These are phyloP conservation scores for Lacanobia wlatinum DNA, from an alignment of 2,888 invertebrate species.

Conservation along the genomic window DNA sequence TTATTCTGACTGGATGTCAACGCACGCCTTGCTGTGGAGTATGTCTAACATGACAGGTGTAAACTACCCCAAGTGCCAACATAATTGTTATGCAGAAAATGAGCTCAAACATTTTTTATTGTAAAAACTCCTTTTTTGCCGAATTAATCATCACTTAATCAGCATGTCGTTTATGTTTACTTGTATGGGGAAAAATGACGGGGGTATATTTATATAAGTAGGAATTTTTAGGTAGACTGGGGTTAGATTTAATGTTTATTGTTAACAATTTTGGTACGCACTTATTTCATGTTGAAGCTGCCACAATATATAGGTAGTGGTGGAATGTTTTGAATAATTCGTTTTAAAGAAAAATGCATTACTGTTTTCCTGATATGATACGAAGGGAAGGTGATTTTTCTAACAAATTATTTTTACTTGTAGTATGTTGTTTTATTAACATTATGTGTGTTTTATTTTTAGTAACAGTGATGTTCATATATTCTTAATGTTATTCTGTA, in stretches of 20 bases:
- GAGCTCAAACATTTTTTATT: conserved; percentile 28
- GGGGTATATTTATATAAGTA: conserved; percentile 6
- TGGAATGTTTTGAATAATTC: conserved; percentile 21
- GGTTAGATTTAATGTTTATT: no score
- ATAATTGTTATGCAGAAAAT: conserved; percentile 43
- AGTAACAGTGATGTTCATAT: no score
- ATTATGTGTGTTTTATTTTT: no score
- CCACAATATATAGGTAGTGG: background rate
- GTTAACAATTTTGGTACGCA: conserved; percentile 1
- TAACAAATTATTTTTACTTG: no score
- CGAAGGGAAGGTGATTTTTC: background rate
- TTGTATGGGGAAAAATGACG: conserved; percentile 12
- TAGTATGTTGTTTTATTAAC: no score
- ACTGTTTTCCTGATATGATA: background rate
- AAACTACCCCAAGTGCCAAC: conserved; percentile 18
- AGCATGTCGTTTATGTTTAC: conserved; percentile 30
- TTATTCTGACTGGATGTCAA: conserved; percentile 41
- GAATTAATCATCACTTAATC: conserved; percentile 48
- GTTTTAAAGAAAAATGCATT: conserved; percentile 3
- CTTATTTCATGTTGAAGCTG: conserved; percentile 16
- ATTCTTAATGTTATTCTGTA: no score
- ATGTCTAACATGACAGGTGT: conserved; percentile 43
- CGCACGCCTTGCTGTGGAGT: background rate
- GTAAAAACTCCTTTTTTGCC: conserved; percentile 30
- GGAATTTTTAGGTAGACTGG: background rate